These are phyloP conservation scores for Pterostichus niger DNA, from an alignment of 2,888 invertebrate genomes.

Conservation along the genomic window DNA sequence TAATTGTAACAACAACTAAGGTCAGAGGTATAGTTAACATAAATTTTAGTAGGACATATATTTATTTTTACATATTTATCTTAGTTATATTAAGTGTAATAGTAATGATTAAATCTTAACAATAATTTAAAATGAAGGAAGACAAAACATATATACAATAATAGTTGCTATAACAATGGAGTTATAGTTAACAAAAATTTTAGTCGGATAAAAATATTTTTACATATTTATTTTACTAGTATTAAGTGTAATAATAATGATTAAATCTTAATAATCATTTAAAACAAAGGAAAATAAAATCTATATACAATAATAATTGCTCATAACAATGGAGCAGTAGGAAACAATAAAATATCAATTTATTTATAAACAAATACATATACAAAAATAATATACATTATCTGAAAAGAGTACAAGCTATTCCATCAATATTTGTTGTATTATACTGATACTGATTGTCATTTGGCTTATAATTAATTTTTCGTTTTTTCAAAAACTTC, in stretches of 20 bases:
- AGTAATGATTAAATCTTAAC: neutral
- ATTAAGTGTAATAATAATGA: no score
- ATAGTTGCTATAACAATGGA: neutral
- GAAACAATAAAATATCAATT: no score
- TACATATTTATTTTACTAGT: no score
- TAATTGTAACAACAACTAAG: neutral
- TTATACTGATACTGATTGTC: slow-evolving; percentile 39
- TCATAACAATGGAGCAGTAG: neutral
- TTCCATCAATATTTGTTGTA: slow-evolving; percentile 62
- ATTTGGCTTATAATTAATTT: slow-evolving; percentile 47
- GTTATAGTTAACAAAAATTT: no score
- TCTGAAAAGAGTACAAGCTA: slow-evolving; percentile 46
- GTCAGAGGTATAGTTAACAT: neutral
- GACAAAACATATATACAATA: neutral
- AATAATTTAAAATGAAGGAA: neutral
- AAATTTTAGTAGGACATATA: no score
- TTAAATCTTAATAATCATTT: neutral
- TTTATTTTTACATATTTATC: no score
- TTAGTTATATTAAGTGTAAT: no score
- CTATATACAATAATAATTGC: neutral
- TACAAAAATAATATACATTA: neutral
- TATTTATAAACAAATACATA: no score
- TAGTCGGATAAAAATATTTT: no score
- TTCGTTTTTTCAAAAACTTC: slow-evolving; percentile 47
- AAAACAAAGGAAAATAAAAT: neutral